Evolutionary conservation across 2,888 invertebrate genomes (phyloP).

Genomic region (Steinernema hermaphroditum): DNA sequence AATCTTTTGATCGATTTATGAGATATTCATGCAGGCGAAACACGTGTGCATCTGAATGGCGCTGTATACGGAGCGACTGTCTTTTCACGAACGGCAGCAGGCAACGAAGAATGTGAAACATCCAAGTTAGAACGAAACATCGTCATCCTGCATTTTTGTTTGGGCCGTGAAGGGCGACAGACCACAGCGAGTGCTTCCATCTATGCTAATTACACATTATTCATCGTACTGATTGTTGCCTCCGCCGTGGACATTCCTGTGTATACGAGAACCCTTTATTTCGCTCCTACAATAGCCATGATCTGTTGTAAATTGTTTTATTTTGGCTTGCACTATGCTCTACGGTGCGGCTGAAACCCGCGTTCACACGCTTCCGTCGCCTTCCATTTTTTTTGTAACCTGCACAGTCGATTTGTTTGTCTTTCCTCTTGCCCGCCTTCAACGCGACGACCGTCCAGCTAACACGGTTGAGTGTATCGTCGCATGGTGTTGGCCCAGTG

Average conservation of each 20-base stretch:
- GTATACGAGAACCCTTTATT: neutral
- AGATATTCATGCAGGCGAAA: neutral
- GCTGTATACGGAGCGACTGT: neutral
- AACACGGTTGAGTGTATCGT: neutral
- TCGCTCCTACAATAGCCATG: too few species aligned
- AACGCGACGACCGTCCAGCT: slow-evolving; percentile 24
- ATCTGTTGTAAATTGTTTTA: neutral
- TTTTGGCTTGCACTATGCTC: too few species aligned
- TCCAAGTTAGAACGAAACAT: neutral
- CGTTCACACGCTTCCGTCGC: neutral
- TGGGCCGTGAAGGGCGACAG: slow-evolving; percentile 9
- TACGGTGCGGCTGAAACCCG: neutral
- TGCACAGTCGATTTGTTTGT: slow-evolving; percentile 19
- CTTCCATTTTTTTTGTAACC: slow-evolving; percentile 27
- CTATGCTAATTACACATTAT: slow-evolving; percentile 25
- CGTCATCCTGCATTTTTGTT: neutral
- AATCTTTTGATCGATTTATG: neutral
- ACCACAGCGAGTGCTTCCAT: neutral
- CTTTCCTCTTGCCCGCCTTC: slow-evolving; percentile 12
- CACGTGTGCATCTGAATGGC: slow-evolving; percentile 1
- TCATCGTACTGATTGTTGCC: neutral
- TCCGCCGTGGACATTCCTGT: neutral
- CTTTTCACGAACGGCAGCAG: neutral
- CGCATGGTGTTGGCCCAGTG: neutral
- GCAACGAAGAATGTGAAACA: neutral